Evolutionary conservation across 2,888 invertebrate species (phyloP).

Genomic region (Bugulina stolonifera): DNA sequence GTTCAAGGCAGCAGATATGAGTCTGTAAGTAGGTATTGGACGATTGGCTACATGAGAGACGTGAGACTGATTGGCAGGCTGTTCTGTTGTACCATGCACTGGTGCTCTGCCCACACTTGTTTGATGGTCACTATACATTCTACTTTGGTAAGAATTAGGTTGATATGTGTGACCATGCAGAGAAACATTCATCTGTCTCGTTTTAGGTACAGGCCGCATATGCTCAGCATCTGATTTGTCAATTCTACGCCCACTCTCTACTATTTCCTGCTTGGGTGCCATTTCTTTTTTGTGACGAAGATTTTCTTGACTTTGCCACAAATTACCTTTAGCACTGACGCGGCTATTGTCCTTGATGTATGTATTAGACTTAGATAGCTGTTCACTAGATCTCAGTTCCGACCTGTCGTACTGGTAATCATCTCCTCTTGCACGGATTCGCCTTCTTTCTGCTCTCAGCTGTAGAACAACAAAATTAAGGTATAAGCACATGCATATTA

Average conservation of each 20-base stretch:
- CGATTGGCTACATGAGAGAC: neutral
- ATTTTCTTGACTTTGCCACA: constrained; percentile 22
- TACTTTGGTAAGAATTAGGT: neutral
- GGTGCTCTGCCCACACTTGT: neutral
- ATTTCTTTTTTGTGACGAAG: neutral
- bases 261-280: neutral
- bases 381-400: neutral
- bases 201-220: neutral
- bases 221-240: neutral
- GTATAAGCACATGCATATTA: too few relatives aligned
- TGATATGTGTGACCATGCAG: neutral
- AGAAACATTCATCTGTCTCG: neutral
- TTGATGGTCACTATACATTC: neutral
- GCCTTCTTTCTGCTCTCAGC: neutral
- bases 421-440: constrained; percentile 7
- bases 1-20: neutral
- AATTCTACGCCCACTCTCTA: too few relatives aligned
- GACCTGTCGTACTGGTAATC: neutral
- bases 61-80: neutral
- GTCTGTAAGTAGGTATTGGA: neutral
- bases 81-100: neutral
- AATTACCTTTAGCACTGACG: neutral
- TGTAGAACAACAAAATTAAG: too few relatives aligned
- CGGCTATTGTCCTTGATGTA: neutral
- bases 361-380: neutral